Evolutionary conservation across 2,888 invertebrate species (phyloP), one percentile per base, ranked within the genome.

Genomic region (Sphaerophoria rueppellii): DNA sequence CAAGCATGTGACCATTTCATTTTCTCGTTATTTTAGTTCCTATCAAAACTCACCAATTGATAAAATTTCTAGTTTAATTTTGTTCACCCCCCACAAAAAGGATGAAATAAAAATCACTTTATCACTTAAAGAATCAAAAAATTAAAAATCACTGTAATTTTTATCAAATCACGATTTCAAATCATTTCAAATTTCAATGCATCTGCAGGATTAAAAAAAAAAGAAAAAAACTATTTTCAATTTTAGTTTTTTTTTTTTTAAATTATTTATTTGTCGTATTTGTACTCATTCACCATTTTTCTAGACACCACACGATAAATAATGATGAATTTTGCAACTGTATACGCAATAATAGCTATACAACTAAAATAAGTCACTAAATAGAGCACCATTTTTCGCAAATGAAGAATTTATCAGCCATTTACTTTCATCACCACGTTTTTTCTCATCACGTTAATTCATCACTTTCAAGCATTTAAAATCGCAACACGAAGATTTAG

Each of bases 391-490:
- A 85, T 85, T 81, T 65, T 76, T 77, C 81, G 85, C 81, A 85
- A 24, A 81, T 70, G 69, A 79, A 55, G 63, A 73, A 72, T 54
- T 72, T 77, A 69, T 85, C 85, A 80, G 75, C 63, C 85, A 85
- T 85, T 85, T 85, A 63, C 76, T 85, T 77, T 77, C 81, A 83
- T 81, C 76, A 81, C 81, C 76, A 80, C 67, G 73, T 77, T 81
- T 81, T 78, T 81, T 77, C 72, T 80, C 81, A 81, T 76, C 72
- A 81, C 65, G 77, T 77, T 81, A 75, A 77, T 81, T 85, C 85
- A 85, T 77, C 81, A 85, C 81, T 77, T 85, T 85, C 85, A 81
- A 85, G 81, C 85, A 85, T 85, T 61, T 71, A 81, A 43, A 72
- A 77, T 73, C 76, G 81, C 76, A 85, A 81, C 73, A 73, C 60